Evolutionary conservation across 2,888 invertebrate genomes (phyloP).

Genomic region (Linnaemya tessellans): DNA sequence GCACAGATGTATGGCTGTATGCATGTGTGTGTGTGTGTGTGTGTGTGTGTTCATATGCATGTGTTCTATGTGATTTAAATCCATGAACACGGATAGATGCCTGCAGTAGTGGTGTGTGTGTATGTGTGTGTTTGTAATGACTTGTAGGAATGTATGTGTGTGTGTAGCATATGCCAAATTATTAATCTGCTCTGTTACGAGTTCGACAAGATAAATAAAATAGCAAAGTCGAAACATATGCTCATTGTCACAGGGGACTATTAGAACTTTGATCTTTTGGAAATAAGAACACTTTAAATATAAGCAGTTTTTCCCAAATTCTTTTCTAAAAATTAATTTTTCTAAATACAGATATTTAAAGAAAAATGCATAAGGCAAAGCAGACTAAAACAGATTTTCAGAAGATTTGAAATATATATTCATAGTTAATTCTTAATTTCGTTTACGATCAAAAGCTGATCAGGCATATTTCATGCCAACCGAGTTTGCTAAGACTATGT

Average conservation of each 20-base stretch:
- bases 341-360: too few species aligned
- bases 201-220: slow-evolving; percentile 6
- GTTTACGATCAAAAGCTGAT: too few species aligned
- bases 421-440: too few species aligned
- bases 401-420: too few species aligned
- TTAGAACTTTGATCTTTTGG: background rate
- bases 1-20: background rate
- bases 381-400: too few species aligned
- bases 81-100: too few species aligned
- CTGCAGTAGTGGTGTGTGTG: background rate
- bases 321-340: too few species aligned
- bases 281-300: too few species aligned
- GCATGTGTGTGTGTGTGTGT: background rate
- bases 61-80: background rate
- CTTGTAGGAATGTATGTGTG: background rate
- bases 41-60: background rate
- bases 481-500: too few species aligned
- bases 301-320: too few species aligned
- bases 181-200: background rate
- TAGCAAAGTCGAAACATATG: background rate
- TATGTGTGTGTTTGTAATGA: background rate
- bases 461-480: too few species aligned
- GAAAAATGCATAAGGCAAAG: too few species aligned
- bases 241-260: background rate
- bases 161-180: slow-evolving; percentile 17